Evolutionary conservation across 2,113 vertebrate genomes (phyloP).

Genomic region (Psilopsiagon aurifrons): DNA sequence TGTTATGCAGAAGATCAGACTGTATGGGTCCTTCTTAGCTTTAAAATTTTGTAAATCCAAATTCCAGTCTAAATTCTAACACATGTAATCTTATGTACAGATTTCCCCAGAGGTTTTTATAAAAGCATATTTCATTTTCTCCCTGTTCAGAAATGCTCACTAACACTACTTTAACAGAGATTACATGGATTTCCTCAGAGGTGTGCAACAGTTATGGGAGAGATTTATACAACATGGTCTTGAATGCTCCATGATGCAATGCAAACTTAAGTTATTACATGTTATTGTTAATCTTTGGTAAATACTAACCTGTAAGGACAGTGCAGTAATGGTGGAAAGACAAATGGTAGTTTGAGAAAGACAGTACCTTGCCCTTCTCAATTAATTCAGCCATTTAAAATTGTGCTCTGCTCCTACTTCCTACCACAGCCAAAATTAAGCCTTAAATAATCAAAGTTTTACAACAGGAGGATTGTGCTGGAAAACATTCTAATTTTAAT

Average conservation of each 20-base stretch:
- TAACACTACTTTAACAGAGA: background rate
- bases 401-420: background rate
- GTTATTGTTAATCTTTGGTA: background rate
- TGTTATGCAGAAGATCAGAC: background rate
- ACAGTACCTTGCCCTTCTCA: background rate
- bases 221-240: background rate
- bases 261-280: background rate
- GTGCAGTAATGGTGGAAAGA: background rate
- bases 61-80: background rate
- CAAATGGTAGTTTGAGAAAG: background rate
- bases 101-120: background rate
- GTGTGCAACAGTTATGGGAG: background rate
- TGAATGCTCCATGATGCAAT: background rate
- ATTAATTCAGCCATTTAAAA: background rate
- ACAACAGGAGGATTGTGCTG: background rate
- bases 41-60: slow-evolving; percentile 10
- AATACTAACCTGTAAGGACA: background rate
- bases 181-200: background rate
- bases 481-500: background rate
- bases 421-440: background rate
- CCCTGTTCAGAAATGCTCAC: background rate
- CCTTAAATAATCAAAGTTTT: background rate
- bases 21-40: background rate
- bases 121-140: background rate
- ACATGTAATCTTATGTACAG: slow-evolving; percentile 27